Base-by-base conservation (phyloP, 2,113 vertebrate species). In the Gila orcuttii region DNA sequence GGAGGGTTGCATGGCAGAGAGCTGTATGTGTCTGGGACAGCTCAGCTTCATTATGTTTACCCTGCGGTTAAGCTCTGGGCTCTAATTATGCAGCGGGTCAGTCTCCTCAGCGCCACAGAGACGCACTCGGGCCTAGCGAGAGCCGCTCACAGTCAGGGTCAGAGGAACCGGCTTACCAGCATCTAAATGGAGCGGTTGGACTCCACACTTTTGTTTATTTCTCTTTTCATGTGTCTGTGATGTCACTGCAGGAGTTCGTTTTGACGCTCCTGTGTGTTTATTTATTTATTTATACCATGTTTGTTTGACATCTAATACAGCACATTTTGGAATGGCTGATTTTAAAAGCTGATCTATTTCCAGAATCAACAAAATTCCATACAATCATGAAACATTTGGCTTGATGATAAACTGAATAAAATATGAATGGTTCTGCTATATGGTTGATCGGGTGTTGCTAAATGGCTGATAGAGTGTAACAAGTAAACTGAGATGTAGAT, bases 61-160 rank as follows among this genome's bases (percentile, higher is more conserved):
- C 87, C 89, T 90, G 89, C 77, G 89, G 87, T 90, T 85, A 85
- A 82, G 78, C 85, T 86, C 87, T 79, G 79, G 66, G 89, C 78
- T 90, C 60, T 90, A 90, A 90, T 90, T 90, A 90, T 87, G 78
- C 85, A 60, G 84, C 71, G 66, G 89, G 87, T 88, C 87, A 80
- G 79, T 88, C 86, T 88, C 60, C 33, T 81, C 62, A 88, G 86
- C 86, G 89, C 87, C 89, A 88, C 80, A 66, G 47, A 86, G 89
- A 89, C 89, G n/a, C 82, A 86, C 82, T 83, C 82, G 19, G 62
- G 39, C 82, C 80, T n/a, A 31, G 77, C 79, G 42, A 85, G 83
- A 82, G 71, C 33, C 79, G 57, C 84, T 88, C 55, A 82, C 87
- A 89, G 90, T 93, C 87, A 59, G 86, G 89, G 91, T 90, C 75